Base-by-base conservation (phyloP, 2,888 invertebrate genomes). In the Brenthis ino region DNA sequence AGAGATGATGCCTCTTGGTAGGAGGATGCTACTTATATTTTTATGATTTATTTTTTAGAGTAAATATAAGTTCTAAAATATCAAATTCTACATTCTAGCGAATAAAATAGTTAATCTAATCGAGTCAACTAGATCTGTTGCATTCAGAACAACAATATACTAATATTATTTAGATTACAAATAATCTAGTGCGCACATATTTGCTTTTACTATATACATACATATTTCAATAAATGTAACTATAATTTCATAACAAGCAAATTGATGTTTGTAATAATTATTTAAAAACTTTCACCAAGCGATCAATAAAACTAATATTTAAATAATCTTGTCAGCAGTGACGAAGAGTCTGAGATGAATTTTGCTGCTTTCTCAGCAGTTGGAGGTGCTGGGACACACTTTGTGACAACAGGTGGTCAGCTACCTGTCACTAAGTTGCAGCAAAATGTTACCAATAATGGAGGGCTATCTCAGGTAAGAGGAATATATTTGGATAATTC, bases 341-440 rank as follows among this genome's bases (percentile, higher is more conserved):
- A 92, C 67, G 91, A 92, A 75, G 91, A 89, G 67, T 75, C 83
- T 37, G 94, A 93, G 75, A 97, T 97, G 96, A 97, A 96, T 91
- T 96, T 96, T 85, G 95, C 96, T 72, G 95, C 96, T 72, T 96
- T 96, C 85, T 85, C 89, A 33, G 81, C 81, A 86, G 94, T 85
- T 87, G 95, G 83, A 73, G 93, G 94, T 56, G 93, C 95, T 48
- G 90, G 91, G 56, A 85, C 91, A 14, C 91, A 92, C 75, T 92
- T 81, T 77, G 89, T 92, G 68, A 89, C 91, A 57, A 84, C 90
- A 6, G 80, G 84, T 24, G 88, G 89, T 6, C 95, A 83, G 94
- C 93, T 81, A 85, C 95, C 84, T 77, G 93, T 95, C 24, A 93
- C 95, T 51, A 96, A 96, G 84, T 93, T 96, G 61, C 96, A 96